phyloP scores from a whole-genome alignment of 2,888 invertebrate species.

The Alloplasta piceator region DNA sequence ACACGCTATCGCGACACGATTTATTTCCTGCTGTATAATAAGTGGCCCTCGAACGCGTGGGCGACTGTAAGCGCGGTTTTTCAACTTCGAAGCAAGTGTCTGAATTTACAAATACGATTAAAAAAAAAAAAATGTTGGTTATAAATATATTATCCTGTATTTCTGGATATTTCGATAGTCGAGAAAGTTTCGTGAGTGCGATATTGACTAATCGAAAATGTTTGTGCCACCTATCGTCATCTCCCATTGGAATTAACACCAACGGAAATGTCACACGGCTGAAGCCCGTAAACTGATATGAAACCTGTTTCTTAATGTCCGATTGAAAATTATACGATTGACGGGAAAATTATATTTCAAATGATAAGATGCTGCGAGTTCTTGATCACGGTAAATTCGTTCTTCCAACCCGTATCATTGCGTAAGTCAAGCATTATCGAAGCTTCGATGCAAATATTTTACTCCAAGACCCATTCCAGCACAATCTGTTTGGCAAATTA shows the following conservation, averaged over 20 bases:
- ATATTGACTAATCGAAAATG: too few relatives aligned
- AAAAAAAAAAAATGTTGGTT: neutral
- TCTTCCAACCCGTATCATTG: too few relatives aligned
- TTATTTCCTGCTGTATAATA: conserved; percentile 58
- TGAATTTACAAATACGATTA: conserved; percentile 10
- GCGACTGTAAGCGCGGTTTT: conserved; percentile 27
- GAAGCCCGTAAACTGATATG: neutral
- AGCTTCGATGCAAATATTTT: too few relatives aligned
- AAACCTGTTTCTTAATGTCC: conserved; percentile 1
- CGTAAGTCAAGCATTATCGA: too few relatives aligned
- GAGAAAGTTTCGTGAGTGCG: neutral
- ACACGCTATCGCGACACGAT: conserved; percentile 40
- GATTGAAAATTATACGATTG: neutral
- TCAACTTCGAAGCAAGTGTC: conserved; percentile 36
- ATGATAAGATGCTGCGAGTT: neutral
- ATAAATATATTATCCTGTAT: conserved; percentile 16
- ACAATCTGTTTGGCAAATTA: too few relatives aligned
- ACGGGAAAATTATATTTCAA: neutral
- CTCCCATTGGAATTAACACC: conserved; percentile 7
- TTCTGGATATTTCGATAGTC: neutral
- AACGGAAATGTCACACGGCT: neutral
- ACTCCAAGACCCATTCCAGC: too few relatives aligned
- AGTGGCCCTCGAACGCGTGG: conserved; percentile 47
- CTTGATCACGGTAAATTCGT: too few relatives aligned
- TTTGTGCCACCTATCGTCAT: conserved; percentile 5